Evolutionary conservation across 2,113 vertebrate genomes (phyloP), one percentile per base, ranked within the genome.

Genomic region (Chionodraco myersi): DNA sequence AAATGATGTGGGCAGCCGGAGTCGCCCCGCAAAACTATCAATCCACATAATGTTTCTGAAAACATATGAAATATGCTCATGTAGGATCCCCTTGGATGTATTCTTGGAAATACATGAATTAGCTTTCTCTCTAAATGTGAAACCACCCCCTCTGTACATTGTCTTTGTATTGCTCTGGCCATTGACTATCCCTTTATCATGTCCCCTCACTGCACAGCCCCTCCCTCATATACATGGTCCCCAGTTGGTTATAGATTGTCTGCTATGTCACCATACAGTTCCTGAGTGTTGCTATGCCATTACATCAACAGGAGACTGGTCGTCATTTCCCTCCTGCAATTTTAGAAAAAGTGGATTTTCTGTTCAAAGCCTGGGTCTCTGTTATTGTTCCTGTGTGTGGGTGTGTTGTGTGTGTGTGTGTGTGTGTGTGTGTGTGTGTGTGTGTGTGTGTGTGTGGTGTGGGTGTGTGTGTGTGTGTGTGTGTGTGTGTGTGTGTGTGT

Each of bases 1-100:
- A 79, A 87, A 84, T 82, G 81, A 81, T 59, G 30, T 11, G 63
- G 44, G 59, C 83, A 85, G 84, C 75, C 66, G 36, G 53, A 75
- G 59, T 89, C 80, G 45, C 26, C n/a, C 26, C 21, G 60, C 62
- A 56, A 54, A 52, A 79, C 85, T 82, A 75, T 82, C 62, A 58
- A 48, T 75, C 54, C 14, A 14, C 51, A 56, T 72, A 63, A 51
- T 12, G 48, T 49, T 48, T 47, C 12, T 36, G 10, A 57, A 56
- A 66, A 52, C 51, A 36, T 59, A 65, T 1, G 2, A 72, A 51
- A 52, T 16, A 57, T 52, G n/a, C 26, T 18, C 51, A 64, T 52
- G 49, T 48, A 15, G n/a, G 8, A 3, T 65, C 10, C 10, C 10
- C 51, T 45, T 18, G 1, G 52, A 66, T 60, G 30, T 34, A n/a